Percentiles rank a stretch among this genome's conserved stretches.
Evolutionary conservation across 2,888 invertebrate genomes (phyloP).

Genomic region (Agonopterix arenella): DNA sequence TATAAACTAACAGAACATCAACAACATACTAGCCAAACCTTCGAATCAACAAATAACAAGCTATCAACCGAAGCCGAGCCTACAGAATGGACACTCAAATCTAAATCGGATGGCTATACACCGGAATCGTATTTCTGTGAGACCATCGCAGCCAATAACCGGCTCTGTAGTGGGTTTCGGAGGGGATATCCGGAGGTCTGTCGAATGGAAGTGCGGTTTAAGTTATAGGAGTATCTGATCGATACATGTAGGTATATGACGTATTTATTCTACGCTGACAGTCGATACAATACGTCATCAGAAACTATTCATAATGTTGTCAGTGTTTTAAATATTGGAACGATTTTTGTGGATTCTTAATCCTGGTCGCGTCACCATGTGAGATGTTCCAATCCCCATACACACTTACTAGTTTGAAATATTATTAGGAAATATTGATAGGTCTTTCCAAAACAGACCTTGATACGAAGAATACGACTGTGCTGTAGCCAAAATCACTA

Average conservation of each 20-base stretch:
- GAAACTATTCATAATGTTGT: no score
- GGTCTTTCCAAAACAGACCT: no score
- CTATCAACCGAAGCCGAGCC: slow-evolving; percentile 21
- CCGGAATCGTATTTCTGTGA: slow-evolving; percentile 50
- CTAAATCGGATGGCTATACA: slow-evolving; percentile 47
- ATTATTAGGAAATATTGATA: no score
- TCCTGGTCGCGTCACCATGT: no score
- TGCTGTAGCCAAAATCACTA: no score
- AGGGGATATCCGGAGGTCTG: slow-evolving; percentile 35
- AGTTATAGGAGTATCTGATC: slow-evolving; percentile 1
- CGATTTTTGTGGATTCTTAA: no score
- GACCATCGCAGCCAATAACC: slow-evolving; percentile 48
- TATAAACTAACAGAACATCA: neutral
- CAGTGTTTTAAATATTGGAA: no score
- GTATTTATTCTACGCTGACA: no score
- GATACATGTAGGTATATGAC: neutral
- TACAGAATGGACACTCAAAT: slow-evolving; percentile 43
- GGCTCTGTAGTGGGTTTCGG: slow-evolving; percentile 39
- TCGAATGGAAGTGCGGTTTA: slow-evolving; percentile 5
- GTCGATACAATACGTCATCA: no score
- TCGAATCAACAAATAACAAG: neutral
- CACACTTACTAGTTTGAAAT: no score
- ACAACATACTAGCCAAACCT: neutral
- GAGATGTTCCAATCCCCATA: no score
- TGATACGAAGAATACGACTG: no score